These are phyloP conservation scores for Cotesia chilonis DNA, from an alignment of 1,140 invertebrate genomes.

Conservation along the genomic window DNA sequence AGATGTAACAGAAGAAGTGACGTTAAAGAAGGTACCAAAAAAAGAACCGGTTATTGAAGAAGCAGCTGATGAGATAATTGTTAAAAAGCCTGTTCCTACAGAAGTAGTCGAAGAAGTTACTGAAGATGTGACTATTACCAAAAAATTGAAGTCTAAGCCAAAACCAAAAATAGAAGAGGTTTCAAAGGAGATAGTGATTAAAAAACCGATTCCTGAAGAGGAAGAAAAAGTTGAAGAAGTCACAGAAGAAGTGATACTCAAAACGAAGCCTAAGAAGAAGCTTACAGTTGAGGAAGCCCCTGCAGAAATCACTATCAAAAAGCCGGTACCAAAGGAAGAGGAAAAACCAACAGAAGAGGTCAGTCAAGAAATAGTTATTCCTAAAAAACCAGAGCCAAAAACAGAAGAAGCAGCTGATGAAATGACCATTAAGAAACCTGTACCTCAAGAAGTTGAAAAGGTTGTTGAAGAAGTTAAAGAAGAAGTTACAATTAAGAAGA, in stretches of 20 bases:
- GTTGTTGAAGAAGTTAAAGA: conserved; percentile 6
- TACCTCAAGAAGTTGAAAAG: background rate
- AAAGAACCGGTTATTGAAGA: conserved; percentile 43
- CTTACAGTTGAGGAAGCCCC: conserved; percentile 42
- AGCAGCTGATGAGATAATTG: conserved; percentile 42
- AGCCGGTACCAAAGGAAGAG: background rate
- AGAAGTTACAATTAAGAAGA: conserved; percentile 48
- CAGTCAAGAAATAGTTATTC: conserved; percentile 41
- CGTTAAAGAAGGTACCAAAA: conserved; percentile 52
- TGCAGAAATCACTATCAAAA: conserved; percentile 14
- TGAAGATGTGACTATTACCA: conserved; percentile 52
- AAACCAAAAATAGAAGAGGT: conserved; percentile 47
- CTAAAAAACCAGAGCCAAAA: conserved; percentile 52
- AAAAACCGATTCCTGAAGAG: conserved; percentile 24
- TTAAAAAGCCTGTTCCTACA: conserved; percentile 46
- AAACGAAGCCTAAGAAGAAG: conserved; percentile 29
- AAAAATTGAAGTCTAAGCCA: conserved; percentile 52
- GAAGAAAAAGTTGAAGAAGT: conserved; percentile 9
- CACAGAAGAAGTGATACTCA: background rate
- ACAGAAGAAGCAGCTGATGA: conserved; percentile 46
- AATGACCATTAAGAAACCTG: background rate
- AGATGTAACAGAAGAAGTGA: conserved; percentile 50
- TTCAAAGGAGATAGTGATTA: conserved; percentile 46
- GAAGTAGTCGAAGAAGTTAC: conserved; percentile 41
- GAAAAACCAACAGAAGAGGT: conserved; percentile 36